These are phyloP conservation scores for Epicampocera succincta DNA, from an alignment of 2,888 invertebrate genomes.

Conservation along the genomic window DNA sequence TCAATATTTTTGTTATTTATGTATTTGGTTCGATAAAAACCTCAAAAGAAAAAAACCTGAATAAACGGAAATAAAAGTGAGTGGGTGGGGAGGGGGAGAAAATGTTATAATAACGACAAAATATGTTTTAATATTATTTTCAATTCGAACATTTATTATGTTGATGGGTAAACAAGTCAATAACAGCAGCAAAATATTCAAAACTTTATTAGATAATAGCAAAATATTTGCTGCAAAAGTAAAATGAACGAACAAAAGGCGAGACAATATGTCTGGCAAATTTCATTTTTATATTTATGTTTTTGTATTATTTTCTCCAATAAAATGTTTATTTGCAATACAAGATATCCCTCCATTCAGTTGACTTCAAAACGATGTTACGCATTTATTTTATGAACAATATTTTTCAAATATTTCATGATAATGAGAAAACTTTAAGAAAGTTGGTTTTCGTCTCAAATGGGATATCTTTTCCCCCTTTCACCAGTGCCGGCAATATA, in stretches of 20 bases:
- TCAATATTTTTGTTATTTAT: not conserved
- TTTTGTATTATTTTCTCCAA: not conserved
- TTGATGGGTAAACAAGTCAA: constrained; percentile 63
- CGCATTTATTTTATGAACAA: no score
- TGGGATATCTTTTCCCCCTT: no score
- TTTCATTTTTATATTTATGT: not conserved
- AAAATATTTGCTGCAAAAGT: constrained; percentile 34
- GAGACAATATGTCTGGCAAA: constrained; percentile 42
- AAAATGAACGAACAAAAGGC: constrained; percentile 15
- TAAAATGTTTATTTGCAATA: constrained; percentile 25
- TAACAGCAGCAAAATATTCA: constrained; percentile 57
- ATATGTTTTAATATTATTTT: constrained; percentile 59
- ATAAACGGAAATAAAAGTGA: not conserved
- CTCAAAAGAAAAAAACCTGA: not conserved
- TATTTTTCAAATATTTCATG: no score
- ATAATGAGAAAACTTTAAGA: no score
- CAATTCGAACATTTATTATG: constrained; percentile 53
- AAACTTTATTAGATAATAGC: constrained; percentile 58
- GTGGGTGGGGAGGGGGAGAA: not conserved
- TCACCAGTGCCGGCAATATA: no score
- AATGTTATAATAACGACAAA: constrained; percentile 45
- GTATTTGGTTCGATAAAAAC: not conserved
- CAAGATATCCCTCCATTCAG: not conserved
- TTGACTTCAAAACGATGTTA: no score
- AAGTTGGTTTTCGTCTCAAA: no score